Percentiles rank a stretch among this genome's conserved stretches.
These are phyloP conservation scores for Drosophila orosa DNA, from an alignment of 1,140 invertebrate species.

Conservation along the genomic window DNA sequence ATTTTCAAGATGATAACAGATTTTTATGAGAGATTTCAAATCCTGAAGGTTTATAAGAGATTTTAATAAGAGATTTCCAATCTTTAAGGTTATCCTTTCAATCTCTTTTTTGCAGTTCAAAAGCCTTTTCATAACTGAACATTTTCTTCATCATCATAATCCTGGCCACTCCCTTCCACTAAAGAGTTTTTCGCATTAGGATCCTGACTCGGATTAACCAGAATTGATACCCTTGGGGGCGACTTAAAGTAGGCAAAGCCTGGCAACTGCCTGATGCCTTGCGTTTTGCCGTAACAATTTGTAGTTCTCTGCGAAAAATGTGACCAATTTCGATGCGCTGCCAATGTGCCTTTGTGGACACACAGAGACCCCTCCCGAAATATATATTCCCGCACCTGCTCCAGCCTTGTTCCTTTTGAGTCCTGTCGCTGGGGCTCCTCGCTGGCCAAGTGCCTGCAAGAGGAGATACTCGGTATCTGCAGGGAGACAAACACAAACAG, in stretches of 20 bases:
- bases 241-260: constrained; percentile 27
- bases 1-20: no score
- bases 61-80: neutral
- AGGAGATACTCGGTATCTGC: constrained; percentile 47
- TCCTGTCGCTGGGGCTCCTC: constrained; percentile 16
- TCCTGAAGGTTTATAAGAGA: neutral
- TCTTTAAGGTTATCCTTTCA: no score
- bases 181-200: constrained; percentile 29
- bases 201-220: constrained; percentile 12
- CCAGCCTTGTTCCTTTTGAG: constrained; percentile 17
- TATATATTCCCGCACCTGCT: constrained; percentile 1
- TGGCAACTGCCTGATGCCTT: neutral
- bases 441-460: constrained; percentile 49
- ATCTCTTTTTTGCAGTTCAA: neutral
- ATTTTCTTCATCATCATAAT: neutral
- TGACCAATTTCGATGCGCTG: constrained; percentile 53
- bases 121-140: neutral
- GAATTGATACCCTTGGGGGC: constrained; percentile 4
- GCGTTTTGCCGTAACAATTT: constrained; percentile 41
- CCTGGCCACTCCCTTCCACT: neutral
- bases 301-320: constrained; percentile 41
- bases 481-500: constrained; percentile 51
- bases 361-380: neutral
- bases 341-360: constrained; percentile 29
- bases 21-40: no score